Evolutionary conservation across 1,140 invertebrate species (phyloP).

Genomic region (Macrocentrus cingulum): DNA sequence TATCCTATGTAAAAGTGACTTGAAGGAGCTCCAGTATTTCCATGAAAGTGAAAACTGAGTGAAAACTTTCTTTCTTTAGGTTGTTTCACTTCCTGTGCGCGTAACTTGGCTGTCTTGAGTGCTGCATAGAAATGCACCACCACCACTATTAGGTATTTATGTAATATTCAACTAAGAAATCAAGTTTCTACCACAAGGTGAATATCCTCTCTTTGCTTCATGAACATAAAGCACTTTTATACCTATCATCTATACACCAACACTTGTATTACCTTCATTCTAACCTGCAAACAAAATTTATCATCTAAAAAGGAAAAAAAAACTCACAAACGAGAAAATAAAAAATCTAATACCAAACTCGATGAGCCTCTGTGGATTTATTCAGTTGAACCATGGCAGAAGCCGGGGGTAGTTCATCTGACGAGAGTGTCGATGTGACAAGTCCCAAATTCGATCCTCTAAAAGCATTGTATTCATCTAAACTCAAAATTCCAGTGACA

Average conservation of each 20-base stretch:
- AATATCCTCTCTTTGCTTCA: slow-evolving; percentile 43
- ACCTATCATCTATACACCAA: background rate
- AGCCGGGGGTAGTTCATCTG: slow-evolving; percentile 45
- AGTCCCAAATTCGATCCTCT: slow-evolving; percentile 70
- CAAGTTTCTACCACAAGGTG: slow-evolving; percentile 44
- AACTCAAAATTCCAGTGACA: slow-evolving; percentile 58
- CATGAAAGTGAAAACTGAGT: slow-evolving; percentile 59
- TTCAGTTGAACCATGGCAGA: slow-evolving; percentile 43
- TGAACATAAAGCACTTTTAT: slow-evolving; percentile 14
- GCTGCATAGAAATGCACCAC: slow-evolving; percentile 9
- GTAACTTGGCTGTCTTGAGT: slow-evolving; percentile 44
- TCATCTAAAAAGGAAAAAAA: background rate
- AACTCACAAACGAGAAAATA: too few species aligned
- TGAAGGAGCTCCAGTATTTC: slow-evolving; percentile 42
- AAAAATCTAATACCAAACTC: too few species aligned
- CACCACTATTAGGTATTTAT: slow-evolving; percentile 24
- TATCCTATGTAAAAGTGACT: slow-evolving; percentile 15
- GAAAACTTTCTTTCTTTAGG: slow-evolving; percentile 59
- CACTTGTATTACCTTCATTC: slow-evolving; percentile 3
- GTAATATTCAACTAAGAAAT: slow-evolving; percentile 34
- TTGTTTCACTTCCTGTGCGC: slow-evolving; percentile 59
- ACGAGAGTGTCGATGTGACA: slow-evolving; percentile 65
- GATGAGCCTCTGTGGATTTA: background rate
- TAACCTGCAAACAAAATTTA: background rate
- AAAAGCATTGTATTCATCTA: slow-evolving; percentile 65